A percentile compares a stretch with the other conserved stretches of the same genome.
phyloP scores from a whole-genome alignment of 2,888 invertebrate species.

The Cantharis flavilabris region DNA sequence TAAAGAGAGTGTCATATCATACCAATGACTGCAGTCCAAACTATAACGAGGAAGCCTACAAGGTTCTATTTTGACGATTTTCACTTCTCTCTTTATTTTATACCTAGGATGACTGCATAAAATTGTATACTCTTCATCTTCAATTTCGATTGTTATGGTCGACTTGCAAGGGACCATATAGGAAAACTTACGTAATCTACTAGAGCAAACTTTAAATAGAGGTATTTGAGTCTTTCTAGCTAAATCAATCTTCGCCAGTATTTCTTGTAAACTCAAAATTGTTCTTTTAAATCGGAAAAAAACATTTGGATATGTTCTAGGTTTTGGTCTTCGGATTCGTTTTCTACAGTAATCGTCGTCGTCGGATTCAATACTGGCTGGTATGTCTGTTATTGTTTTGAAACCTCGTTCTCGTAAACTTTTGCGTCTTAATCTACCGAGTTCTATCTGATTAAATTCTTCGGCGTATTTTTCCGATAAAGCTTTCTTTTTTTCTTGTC shows the following conservation, averaged over 20 bases:
- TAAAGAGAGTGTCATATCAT: slow-evolving; percentile 16
- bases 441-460: not conserved
- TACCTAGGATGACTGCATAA: slow-evolving; percentile 10
- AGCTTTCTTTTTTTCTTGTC: not conserved
- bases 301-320: not conserved
- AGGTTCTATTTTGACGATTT: slow-evolving; percentile 6
- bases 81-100: not conserved
- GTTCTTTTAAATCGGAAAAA: not conserved
- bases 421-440: not conserved
- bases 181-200: slow-evolving; percentile 20
- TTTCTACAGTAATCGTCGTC: not conserved
- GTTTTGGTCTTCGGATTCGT: not conserved
- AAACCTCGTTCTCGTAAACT: not conserved
- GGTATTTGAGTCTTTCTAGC: slow-evolving; percentile 21
- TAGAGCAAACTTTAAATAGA: slow-evolving; percentile 25
- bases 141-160: slow-evolving; percentile 12
- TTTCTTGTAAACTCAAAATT: not conserved
- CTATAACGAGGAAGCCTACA: not conserved
- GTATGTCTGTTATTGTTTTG: not conserved
- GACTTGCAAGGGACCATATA: slow-evolving; percentile 26
- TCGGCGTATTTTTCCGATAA: not conserved
- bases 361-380: not conserved
- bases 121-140: slow-evolving; percentile 4
- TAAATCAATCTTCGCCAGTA: slow-evolving; percentile 8
- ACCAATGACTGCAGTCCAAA: not conserved